Base-by-base conservation (phyloP, 2,797 vertebrate genomes). In the Sebastes steindachneri region DNA sequence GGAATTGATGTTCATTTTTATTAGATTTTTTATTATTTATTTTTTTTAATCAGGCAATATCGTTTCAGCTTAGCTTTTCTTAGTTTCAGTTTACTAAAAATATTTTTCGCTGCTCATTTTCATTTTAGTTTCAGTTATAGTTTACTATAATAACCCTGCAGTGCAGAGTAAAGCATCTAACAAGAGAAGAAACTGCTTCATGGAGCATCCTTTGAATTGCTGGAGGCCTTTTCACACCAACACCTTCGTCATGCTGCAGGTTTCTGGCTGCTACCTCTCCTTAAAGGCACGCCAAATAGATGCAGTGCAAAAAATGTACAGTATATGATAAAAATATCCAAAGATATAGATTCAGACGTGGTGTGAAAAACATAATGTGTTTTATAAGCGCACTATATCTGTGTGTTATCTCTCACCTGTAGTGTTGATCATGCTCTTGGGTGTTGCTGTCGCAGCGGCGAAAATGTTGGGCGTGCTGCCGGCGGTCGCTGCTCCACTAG, bases 361-460 rank as follows among this genome's bases (percentile, higher is more conserved):
- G 58, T 64, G 48, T 66, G 65, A 77, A 21, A 19, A 37, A 1
- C 1, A 51, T 21, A 53, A 11, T 51, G 8, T 23, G 21, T 69
- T 33, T 51, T 51, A 10, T 9, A 6, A 11, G 31, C 37, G 59
- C 7, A 3, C 37, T 11, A 11, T 7, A 35, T 60, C 17, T 26
- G 17, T 62, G 72, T 31, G 9, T 57, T 3, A 21, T 41, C 21
- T 60, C 86, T 90, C 96, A 99, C 99, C 99, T 96, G 99, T 99
- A 81, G 99, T 99, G 96, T 99, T 99, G 95, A 99, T 99, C 99
- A 99, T 99, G 97, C 98, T 99, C 96, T 99, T 99, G 94, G 98
- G 98, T 81, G 98, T 99, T 80, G 98, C 96, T 88, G 98, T 97
- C 58, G 98, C 96, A 73, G 98, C 97, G 85, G 98, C 97, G 85